Evolutionary conservation across 2,888 invertebrate genomes (phyloP), one percentile per base, ranked within the genome.

Genomic region (Brachyptera putata): DNA sequence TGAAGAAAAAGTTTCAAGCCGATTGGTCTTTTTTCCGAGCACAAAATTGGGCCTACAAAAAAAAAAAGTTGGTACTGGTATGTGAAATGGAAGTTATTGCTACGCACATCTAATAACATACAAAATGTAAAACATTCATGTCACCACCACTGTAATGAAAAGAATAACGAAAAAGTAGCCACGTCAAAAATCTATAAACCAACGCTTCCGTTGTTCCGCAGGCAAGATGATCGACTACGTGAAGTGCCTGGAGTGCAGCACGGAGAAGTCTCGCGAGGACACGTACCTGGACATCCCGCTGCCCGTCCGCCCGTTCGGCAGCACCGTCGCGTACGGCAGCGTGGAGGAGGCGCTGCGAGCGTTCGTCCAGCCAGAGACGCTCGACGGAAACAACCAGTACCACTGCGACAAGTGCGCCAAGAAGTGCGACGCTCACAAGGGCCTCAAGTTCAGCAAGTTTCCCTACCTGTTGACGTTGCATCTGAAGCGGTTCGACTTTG

Each of bases 391-490:
- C 69, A 93, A 94, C 77, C 90, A 93, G 75, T 94, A 94, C 75
- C 83, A 84, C 71, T 94, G 94, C 75, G 91, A 91, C 68, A 85
- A 84, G 66, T 94, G 94, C 75, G 81, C 87, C 69, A 87, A 88
- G 72, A 91, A 91, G 71, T 91, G 91, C 71, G 86, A 93, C 73
- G 93, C 93, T 14, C 90, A 93, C 71, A 94, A 94, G 77, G 93
- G 94, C 37, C 77, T 94, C 55, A 90, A 91, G 72, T 92, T 94
- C 72, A 84, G 84, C 18, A 85, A 86, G 65, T 91, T 94, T 73
- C 93, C 94, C 0, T 93, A 94, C 73, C 79, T 95, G 63, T 76
- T 94, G 49, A 91, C 91, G 0, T 77, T 95, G 66, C 93, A 93
- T 72, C 77, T 95, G 68, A 94, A 93, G 72, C 80, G 94, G 62